Evolutionary conservation across 2,888 invertebrate genomes (phyloP), one percentile per base, ranked within the genome.

Genomic region (Temnothorax ravouxi): DNA sequence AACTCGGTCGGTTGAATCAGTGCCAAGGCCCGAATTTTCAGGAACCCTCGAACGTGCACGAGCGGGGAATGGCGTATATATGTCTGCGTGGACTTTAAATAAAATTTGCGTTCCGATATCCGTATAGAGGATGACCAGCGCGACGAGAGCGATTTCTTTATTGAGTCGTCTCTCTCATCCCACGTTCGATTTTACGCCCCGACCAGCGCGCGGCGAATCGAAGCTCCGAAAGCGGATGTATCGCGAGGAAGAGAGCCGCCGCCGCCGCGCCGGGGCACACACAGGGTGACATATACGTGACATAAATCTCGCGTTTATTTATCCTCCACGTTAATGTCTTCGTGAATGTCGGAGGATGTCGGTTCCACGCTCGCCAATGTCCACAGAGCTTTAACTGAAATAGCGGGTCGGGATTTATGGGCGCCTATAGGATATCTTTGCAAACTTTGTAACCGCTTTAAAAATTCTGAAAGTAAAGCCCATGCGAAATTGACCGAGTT

Each of bases 1-100:
- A 62, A 84, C 89, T 77, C 77, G 77, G 71, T 77, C 80, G 88
- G 88, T 88, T 88, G 88, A 88, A 88, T 88, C 87, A 83, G 86
- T 88, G 89, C 90, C 90, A 89, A 90, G 87, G 84, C 64, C 66
- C 84, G 87, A 81, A 52, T 71, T 72, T 72, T 72, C 72, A 29
- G 72, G 18, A 71, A 80, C 25, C 18, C 72, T 67, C 66, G 18
- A 34, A 3, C 13, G 52, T 52, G 38, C 6, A 38, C 25, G 25
- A 34, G 47, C 54, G 47, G 25, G 8, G 54, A 18, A 44, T 21
- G 15, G 41, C 29, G 21, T 50, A 13, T 44, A 21, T 41, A 13
- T n/a, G n/a, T 56, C 52, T 44, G n/a, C 9, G 21, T 47, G 8
- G 18, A 71, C 47, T 72, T 56, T 34, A 80, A 80, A 80, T 72